Base-by-base conservation (phyloP, 2,888 invertebrate genomes). In the Dasypogon diadema region DNA sequence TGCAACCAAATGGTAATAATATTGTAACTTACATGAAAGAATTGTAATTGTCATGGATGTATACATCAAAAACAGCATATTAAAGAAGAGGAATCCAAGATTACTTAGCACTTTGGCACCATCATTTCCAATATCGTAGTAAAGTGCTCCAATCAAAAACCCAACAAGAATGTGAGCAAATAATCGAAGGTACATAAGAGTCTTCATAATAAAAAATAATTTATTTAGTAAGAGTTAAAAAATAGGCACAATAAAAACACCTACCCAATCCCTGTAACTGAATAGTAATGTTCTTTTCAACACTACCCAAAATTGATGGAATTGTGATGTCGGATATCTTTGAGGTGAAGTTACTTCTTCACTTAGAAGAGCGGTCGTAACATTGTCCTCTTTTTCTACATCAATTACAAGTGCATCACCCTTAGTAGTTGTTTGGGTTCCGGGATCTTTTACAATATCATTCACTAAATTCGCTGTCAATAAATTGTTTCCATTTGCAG, bases 41-140 rank as follows among this genome's bases (percentile, higher is more conserved):
- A 99, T 97, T 56, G 98, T 99, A 82, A 98, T 98, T 85, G 98
- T 99, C 93, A 99, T 96, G n/a, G 98, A 97, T 0, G 98, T 97
- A 89, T 98, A 99, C 96, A 98, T 98, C 79, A 98, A 91, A 89
- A 99, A 99, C 83, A 99, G 89, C 94, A 98, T 96, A 86, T 97
- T 97, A 90, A 99, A 98, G 90, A 99, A 98, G 24, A 98, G 89
- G 88, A 97, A 98, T 78, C 97, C 98, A 80, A 97, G 91, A 86
- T 99, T 99, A 84, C 97, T 97, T 78, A 97, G 91, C 77, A 97
- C 97, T 87, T 98, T 98, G 81, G 94, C 93, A 81, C 97, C 98
- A 86, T 98, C 97, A 84, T 98, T 94, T 77, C 98, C 98, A 83
- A 96, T 97, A 84, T 96, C 94, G 85, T 96, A 96, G 87, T 98